These are phyloP conservation scores for Caenorhabditis uteleia DNA, from an alignment of 2,888 invertebrate species.

Conservation along the genomic window DNA sequence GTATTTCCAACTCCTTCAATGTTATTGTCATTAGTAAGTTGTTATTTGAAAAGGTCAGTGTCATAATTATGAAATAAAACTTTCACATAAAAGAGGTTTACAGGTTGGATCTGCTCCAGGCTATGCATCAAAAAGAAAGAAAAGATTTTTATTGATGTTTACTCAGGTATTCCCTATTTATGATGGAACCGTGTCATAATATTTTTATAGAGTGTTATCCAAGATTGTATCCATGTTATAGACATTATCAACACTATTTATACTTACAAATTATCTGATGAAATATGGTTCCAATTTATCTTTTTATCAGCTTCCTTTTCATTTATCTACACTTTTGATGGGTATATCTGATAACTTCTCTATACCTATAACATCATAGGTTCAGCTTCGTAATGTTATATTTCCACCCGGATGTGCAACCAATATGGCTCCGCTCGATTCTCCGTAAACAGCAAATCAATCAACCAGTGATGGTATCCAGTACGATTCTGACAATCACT, in stretches of 20 bases:
- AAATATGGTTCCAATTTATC: constrained; percentile 31
- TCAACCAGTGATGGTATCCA: no score
- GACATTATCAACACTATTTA: constrained; percentile 29
- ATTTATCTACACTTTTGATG: constrained; percentile 32
- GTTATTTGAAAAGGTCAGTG: constrained; percentile 7
- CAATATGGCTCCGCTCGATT: no score
- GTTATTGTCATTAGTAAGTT: constrained; percentile 19
- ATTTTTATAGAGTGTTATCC: constrained; percentile 19
- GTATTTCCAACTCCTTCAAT: constrained; percentile 24
- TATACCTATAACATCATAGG: no score
- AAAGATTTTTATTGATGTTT: constrained; percentile 17
- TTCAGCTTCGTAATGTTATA: no score
- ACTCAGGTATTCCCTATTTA: constrained; percentile 19
- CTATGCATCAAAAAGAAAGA: constrained; percentile 5
- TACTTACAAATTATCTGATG: constrained; percentile 20
- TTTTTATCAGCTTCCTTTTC: constrained; percentile 28
- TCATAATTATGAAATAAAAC: background rate
- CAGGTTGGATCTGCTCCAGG: constrained; percentile 13
- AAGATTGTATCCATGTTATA: constrained; percentile 26
- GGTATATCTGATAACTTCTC: no score
- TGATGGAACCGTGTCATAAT: background rate
- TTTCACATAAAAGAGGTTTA: constrained; percentile 10
- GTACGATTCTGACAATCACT: no score
- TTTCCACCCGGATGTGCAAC: no score
- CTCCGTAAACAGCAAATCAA: no score